phyloP scores from a whole-genome alignment of 2,113 vertebrate species.

The Gobiocypris rarus region DNA sequence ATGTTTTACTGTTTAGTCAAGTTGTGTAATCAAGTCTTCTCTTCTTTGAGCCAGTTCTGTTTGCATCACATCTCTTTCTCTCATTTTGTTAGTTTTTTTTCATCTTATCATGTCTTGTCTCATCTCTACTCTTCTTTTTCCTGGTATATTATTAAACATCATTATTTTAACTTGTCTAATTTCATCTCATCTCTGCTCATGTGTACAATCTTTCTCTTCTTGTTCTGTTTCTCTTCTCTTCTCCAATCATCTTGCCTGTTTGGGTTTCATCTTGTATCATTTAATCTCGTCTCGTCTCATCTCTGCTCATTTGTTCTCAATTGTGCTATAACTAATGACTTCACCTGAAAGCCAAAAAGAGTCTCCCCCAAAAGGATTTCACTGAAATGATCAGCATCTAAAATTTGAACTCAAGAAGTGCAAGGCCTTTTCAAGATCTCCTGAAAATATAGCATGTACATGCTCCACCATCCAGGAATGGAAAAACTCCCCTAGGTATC shows the following conservation, averaged over 20 bases:
- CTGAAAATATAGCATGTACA: not conserved
- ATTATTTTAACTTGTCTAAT: not conserved
- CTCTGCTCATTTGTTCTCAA: not conserved
- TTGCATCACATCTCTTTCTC: not conserved
- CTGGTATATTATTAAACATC: no score
- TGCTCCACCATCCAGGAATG: not conserved
- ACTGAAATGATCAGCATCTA: slow-evolving; percentile 6
- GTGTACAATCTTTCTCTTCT: not conserved
- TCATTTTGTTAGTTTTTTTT: not conserved
- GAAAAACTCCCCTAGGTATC: not conserved
- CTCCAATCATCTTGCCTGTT: no score
- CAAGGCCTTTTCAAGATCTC: not conserved
- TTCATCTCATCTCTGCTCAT: not conserved
- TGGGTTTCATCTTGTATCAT: no score
- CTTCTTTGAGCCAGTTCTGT: not conserved
- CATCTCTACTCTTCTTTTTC: not conserved
- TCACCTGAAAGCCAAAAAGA: not conserved
- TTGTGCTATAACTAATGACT: not conserved
- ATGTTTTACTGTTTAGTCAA: not conserved
- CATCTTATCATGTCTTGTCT: not conserved
- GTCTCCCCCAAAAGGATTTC: not conserved
- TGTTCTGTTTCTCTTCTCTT: not conserved
- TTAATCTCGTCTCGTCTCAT: not conserved
- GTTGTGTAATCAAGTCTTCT: slow-evolving; percentile 1
- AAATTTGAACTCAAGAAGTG: not conserved